Base-by-base conservation (phyloP, 2,888 invertebrate genomes). In the Heliconius cydno region DNA sequence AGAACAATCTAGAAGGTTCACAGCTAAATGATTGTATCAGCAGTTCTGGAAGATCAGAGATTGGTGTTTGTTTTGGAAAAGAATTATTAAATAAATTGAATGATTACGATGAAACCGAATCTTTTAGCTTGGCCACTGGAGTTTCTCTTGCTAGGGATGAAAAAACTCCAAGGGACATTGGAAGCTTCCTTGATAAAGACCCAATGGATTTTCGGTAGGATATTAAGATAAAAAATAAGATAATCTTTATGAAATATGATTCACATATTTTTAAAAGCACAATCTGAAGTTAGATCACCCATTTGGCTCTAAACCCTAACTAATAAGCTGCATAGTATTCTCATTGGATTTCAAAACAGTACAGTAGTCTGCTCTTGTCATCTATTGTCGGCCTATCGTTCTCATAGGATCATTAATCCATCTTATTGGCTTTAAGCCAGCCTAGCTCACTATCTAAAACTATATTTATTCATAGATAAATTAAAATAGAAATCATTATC, bases 161-260 rank as follows among this genome's bases (percentile, higher is more conserved):
- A 41, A 96, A 96, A 78, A 95, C 96, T 74, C 96, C 96, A 22
- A 95, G 97, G 76, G 96, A 97, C 81, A 93, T 96, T 80, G 95
- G 96, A 75, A 96, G 96, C 87, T 96, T 97, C 82, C 93, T 97
- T 83, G 97, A 97, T 85, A 96, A 96, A 82, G 97, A 97, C 92
- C 97, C 97, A 0, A 96, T 96, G 87, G 97, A 97, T 92, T 96
- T 97, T 81, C 96, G 97, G 95, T 97, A 95, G 87, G 89, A 74
- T 22, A 9, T 72, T 63, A 25, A 71, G 30, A 46, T 52, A 25
- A 57, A 79, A n/a, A n/a, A 25, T 65, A 65, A 46, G 46, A 52
- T n/a, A n/a, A n/a, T n/a, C n/a, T n/a, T n/a, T n/a, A n/a, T n/a
- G n/a, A n/a, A n/a, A n/a, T n/a, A n/a, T n/a, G n/a, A n/a, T n/a